These are phyloP conservation scores for Zoanthus sansibaricus DNA, from an alignment of 92 coral and sea anemone genomes.

Conservation along the genomic window DNA sequence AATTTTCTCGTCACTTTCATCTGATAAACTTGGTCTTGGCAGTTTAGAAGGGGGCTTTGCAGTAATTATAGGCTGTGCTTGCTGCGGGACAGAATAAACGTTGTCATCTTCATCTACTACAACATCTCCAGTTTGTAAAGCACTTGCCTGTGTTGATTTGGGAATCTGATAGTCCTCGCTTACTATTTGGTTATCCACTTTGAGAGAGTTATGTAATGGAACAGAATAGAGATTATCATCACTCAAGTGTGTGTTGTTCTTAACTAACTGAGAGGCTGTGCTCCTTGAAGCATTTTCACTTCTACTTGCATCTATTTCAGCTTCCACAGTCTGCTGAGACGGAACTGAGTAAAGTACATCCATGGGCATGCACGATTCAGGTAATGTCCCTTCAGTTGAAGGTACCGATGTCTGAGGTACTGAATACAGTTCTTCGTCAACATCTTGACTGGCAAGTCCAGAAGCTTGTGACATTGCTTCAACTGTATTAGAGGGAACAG, in stretches of 20 bases:
- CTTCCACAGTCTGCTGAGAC: background rate
- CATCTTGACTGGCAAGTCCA: conserved; percentile 13
- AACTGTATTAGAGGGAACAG: conserved; percentile 10
- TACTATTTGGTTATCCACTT: background rate
- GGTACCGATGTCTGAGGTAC: conserved; percentile 20
- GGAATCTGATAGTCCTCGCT: conserved; percentile 17
- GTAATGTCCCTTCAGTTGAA: background rate
- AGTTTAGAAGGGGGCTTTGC: conserved; percentile 9
- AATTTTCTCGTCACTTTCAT: conserved; percentile 3
- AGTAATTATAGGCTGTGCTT: background rate
- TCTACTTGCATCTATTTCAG: background rate
- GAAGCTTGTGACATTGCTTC: conserved; percentile 1
- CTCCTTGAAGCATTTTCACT: background rate
- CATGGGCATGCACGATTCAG: background rate
- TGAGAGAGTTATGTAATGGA: background rate
- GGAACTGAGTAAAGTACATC: conserved; percentile 30
- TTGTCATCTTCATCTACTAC: conserved; percentile 23
- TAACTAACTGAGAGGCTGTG: background rate
- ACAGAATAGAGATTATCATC: conserved; percentile 33
- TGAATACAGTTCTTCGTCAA: conserved; percentile 36
- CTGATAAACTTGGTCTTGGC: conserved; percentile 20
- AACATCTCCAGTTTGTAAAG: background rate
- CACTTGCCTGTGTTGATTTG: background rate
- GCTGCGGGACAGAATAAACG: conserved; percentile 5
- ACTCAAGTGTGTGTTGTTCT: background rate